Percentiles rank a stretch among this genome's conserved stretches.
phyloP scores from a whole-genome alignment of 2,797 vertebrate genomes.

The Amblyraja radiata region DNA sequence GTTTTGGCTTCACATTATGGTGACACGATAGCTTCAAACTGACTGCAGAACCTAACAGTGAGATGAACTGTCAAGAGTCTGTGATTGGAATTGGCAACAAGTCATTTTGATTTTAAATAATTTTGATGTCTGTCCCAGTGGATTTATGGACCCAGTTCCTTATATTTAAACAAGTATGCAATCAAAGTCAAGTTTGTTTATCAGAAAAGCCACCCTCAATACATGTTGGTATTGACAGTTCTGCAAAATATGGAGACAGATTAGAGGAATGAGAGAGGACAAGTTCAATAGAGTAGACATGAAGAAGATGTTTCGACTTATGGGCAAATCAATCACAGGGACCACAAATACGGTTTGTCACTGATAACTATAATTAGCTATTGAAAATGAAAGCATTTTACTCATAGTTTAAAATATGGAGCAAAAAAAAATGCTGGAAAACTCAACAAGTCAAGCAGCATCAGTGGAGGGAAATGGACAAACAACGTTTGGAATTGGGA shows the following conservation, averaged over 20 bases:
- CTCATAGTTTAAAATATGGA: neutral
- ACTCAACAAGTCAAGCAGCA: no score
- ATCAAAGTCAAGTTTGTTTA: neutral
- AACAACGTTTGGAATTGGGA: no score
- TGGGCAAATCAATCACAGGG: neutral
- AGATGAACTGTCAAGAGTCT: neutral
- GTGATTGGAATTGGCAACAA: neutral
- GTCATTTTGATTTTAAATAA: neutral
- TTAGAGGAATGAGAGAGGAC: neutral
- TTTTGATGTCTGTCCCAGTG: neutral
- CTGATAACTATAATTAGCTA: neutral
- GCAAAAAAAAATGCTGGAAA: no score
- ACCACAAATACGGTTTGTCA: neutral
- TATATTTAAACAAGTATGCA: neutral
- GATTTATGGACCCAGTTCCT: neutral
- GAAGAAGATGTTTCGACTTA: neutral
- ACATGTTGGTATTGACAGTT: neutral
- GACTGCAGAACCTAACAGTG: neutral
- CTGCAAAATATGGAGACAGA: neutral
- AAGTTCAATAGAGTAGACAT: neutral
- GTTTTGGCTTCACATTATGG: neutral
- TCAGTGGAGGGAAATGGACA: no score
- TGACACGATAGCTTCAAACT: neutral
- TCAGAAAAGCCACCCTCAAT: neutral
- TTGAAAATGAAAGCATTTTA: neutral